Percentiles rank a stretch among this genome's conserved stretches.
Conservation (phyloP, 1,140 invertebrate species). For the Adelges cooleyi region DNA sequence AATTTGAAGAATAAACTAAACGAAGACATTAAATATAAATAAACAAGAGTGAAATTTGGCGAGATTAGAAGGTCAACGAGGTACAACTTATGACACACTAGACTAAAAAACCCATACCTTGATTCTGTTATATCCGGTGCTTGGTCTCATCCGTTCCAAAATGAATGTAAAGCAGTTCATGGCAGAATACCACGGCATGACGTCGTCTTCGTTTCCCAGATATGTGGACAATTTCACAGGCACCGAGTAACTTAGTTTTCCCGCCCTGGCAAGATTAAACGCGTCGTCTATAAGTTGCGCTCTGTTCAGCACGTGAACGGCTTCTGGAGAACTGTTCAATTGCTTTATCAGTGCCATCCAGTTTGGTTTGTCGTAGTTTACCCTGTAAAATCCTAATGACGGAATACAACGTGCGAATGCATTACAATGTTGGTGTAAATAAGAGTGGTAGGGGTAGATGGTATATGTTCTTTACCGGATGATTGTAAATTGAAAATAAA, state of each 20-base stretch:
- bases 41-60: not conserved
- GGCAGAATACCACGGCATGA: conserved; percentile 44
- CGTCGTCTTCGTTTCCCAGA: conserved; percentile 42
- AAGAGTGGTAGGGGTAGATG: not conserved
- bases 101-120: not conserved
- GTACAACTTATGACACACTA: too few relatives aligned
- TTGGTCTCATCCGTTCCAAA: not conserved
- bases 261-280: conserved; percentile 56
- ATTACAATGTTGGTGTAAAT: not conserved
- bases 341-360: conserved; percentile 48
- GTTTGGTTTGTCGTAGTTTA: conserved; percentile 58
- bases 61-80: not conserved
- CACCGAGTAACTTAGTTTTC: conserved; percentile 25
- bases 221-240: conserved; percentile 36
- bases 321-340: conserved; percentile 35
- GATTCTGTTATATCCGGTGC: conserved; percentile 42
- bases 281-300: conserved; percentile 73
- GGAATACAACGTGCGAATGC: not conserved
- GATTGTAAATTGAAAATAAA: conserved; percentile 10
- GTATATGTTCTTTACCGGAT: not conserved
- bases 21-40: not conserved
- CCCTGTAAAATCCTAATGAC: conserved; percentile 49
- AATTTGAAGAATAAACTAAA: not conserved
- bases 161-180: not conserved
- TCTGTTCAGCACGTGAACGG: conserved; percentile 55